These are phyloP conservation scores for Cepaea nemoralis DNA, from an alignment of 1,140 invertebrate species.

Conservation along the genomic window DNA sequence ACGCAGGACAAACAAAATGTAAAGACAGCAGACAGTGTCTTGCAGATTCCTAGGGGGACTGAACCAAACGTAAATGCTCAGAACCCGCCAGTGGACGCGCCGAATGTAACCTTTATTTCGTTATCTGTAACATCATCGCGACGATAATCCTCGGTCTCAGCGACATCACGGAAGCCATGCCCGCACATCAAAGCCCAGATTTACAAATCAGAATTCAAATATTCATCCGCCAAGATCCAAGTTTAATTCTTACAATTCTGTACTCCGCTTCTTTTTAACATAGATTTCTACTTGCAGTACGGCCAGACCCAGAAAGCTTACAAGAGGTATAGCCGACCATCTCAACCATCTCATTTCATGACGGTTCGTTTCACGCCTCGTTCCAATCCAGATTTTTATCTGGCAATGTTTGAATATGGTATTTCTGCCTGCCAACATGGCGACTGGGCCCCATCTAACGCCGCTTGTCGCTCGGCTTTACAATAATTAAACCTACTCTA, in stretches of 20 bases:
- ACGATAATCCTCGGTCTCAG: neutral
- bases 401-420: slow-evolving; percentile 21
- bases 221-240: neutral
- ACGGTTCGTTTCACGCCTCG: slow-evolving; percentile 33
- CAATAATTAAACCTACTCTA: slow-evolving; percentile 39
- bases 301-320: neutral
- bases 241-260: neutral
- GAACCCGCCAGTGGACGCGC: too few relatives aligned
- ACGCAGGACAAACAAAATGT: too few relatives aligned
- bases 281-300: neutral
- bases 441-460: neutral
- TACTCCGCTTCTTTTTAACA: neutral
- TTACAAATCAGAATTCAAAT: slow-evolving; percentile 4
- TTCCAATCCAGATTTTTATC: slow-evolving; percentile 30
- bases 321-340: neutral
- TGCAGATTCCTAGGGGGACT: too few relatives aligned
- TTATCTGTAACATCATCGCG: too few relatives aligned
- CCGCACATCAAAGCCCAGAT: neutral
- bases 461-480: slow-evolving; percentile 8
- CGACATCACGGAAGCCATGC: neutral
- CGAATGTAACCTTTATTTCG: too few relatives aligned
- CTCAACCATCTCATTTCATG: neutral
- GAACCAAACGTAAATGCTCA: too few relatives aligned
- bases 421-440: slow-evolving; percentile 14
- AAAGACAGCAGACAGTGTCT: too few relatives aligned